Conservation (phyloP, 2,797 vertebrate species). For the Lacerta agilis region DNA sequence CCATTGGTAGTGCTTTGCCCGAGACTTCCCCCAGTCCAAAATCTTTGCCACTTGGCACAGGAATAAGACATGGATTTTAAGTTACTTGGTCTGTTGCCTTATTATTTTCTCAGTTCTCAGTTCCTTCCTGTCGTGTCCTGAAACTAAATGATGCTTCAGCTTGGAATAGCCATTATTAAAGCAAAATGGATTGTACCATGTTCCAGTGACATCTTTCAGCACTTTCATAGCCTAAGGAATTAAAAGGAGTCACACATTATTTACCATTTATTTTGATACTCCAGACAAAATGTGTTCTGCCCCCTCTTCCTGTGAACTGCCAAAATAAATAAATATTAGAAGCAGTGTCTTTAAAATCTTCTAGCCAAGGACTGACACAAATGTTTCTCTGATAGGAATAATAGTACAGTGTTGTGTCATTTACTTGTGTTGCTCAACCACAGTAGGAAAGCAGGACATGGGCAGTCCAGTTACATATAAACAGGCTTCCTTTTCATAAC, state of each 20-base stretch:
- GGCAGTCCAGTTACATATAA: background rate
- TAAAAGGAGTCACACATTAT: background rate
- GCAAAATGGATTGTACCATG: background rate
- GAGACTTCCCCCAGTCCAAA: background rate
- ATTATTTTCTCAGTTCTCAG: background rate
- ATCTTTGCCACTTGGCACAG: background rate
- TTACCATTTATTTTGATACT: background rate
- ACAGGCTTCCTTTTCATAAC: background rate
- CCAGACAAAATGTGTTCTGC: background rate
- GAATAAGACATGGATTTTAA: background rate
- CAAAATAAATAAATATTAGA: slow-evolving; percentile 2
- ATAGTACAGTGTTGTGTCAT: background rate
- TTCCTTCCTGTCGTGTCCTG: background rate
- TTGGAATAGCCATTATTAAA: background rate
- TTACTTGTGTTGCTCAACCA: background rate
- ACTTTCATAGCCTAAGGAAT: background rate
- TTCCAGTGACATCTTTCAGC: background rate
- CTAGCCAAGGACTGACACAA: background rate
- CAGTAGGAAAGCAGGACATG: slow-evolving; percentile 13
- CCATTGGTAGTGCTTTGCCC: background rate
- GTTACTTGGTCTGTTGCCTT: too few species aligned
- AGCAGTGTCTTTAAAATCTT: background rate
- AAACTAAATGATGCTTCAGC: background rate
- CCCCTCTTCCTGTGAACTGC: background rate
- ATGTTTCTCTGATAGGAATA: background rate